Base-by-base conservation (phyloP, 1,140 invertebrate genomes). In the Lepidurus apus region DNA sequence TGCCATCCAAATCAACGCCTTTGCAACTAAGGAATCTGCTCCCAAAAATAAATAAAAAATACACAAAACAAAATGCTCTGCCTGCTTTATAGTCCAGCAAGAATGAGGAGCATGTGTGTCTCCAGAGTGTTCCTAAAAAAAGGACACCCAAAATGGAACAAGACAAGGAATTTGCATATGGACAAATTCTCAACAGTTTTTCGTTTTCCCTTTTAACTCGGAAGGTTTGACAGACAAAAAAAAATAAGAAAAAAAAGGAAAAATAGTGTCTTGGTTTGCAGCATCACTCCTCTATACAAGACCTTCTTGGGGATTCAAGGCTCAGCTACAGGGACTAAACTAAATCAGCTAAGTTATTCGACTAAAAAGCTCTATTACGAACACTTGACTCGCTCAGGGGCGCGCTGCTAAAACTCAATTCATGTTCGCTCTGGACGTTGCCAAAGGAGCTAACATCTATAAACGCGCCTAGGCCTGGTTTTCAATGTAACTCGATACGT, bases 381-480 rank as follows among this genome's bases (percentile, higher is more conserved):
- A 65, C 53, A 65, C 17, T n/a, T 21, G 53, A 65, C 21, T 65
- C 53, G 8, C 53, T 17, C 53, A 17, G 53, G 21, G 53, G 53
- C n/a, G 53, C n/a, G 53, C 21, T 65, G 53, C 53, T 65, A 65
- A 65, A 65, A 65, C 53, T 65, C 53, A 65, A 65, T 65, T 65
- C 53, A 65, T 65, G 53, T 65, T 65, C 53, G 6, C 5, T 13
- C 13, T 13, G 45, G 53, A 65, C 53, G 53, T 65, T 65, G 53
- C 53, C 21, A 17, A 65, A 65, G 53, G 53, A 65, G 53, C 53
- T 65, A n/a, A 21, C 13, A 65, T 65, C 53, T 17, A 65, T 65
- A n/a, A 65, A 13, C 1, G 53, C 6, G 53, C 53, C 53, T 65
- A 65, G 17, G 53, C 53, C 53, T 65, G 53, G 53, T 65, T 65